Percentiles rank a stretch among this genome's conserved stretches.
These are phyloP conservation scores for Eurystomus glaucurus DNA, from an alignment of 2,797 vertebrate species.

Conservation along the genomic window DNA sequence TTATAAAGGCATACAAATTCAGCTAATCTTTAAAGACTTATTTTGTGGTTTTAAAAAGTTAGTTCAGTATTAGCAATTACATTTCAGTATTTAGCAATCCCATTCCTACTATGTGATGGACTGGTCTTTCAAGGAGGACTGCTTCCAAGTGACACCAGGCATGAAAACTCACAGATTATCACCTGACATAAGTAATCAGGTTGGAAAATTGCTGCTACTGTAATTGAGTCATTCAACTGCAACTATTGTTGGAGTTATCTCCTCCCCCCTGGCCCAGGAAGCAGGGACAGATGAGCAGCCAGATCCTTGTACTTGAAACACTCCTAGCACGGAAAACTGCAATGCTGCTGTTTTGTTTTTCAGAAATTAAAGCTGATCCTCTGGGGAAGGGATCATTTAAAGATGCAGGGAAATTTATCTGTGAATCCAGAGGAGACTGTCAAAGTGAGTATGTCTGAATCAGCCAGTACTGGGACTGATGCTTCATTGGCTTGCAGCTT, in stretches of 20 bases:
- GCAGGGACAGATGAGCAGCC: background rate
- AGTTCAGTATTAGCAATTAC: too few species aligned
- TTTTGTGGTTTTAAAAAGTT: background rate
- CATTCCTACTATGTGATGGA: background rate
- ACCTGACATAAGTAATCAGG: conserved; percentile 24
- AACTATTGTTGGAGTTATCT: background rate
- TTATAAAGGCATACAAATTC: background rate
- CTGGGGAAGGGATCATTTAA: background rate
- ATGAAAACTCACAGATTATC: background rate
- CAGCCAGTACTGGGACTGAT: background rate
- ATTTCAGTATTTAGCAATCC: too few species aligned
- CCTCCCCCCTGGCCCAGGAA: background rate
- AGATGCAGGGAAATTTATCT: background rate
- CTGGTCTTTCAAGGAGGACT: background rate
- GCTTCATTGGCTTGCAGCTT: background rate
- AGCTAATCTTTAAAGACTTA: background rate
- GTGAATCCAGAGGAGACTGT: background rate
- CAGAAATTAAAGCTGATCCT: conserved; percentile 8
- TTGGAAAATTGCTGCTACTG: conserved; percentile 38
- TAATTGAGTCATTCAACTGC: conserved; percentile 35
- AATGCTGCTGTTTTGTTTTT: background rate
- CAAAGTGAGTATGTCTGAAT: background rate
- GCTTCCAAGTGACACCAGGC: background rate
- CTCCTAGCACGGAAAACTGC: background rate
- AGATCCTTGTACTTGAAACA: background rate